These are phyloP conservation scores for Mus spretus DNA, from an alignment of 2,797 vertebrate genomes.

Conservation along the genomic window DNA sequence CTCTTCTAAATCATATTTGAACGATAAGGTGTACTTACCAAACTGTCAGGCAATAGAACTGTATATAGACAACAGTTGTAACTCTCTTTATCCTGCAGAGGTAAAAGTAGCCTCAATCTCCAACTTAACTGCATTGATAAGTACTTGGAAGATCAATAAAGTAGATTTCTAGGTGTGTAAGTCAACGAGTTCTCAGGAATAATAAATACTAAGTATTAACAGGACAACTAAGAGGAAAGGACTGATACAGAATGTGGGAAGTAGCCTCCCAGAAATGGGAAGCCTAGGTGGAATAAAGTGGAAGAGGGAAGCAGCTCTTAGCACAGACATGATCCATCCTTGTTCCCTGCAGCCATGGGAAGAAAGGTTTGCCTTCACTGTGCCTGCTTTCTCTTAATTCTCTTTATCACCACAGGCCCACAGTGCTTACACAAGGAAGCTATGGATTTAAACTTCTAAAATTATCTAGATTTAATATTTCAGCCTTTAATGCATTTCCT, in stretches of 20 bases:
- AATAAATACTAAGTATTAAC: neutral
- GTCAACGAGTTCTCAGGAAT: neutral
- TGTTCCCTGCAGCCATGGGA: neutral
- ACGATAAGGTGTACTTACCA: conserved; percentile 1
- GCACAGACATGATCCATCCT: no score
- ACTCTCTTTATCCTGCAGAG: neutral
- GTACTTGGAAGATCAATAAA: neutral
- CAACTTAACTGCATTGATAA: neutral
- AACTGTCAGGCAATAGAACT: neutral
- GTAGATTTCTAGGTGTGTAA: neutral
- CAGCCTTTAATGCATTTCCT: neutral
- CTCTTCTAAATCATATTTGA: neutral
- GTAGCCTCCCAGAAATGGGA: neutral
- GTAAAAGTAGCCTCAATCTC: neutral
- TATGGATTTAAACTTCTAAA: neutral
- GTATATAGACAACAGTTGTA: neutral
- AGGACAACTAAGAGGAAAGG: neutral
- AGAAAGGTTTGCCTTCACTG: neutral
- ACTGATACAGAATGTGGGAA: neutral
- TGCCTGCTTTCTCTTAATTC: neutral
- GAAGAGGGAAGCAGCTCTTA: neutral
- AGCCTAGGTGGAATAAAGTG: neutral
- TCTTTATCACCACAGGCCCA: neutral
- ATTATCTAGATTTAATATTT: neutral
- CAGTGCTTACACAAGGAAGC: no score